A percentile compares a stretch with the other conserved stretches of the same genome.
Evolutionary conservation across 2,797 vertebrate species (phyloP).

Genomic region (Myripristis murdjan): DNA sequence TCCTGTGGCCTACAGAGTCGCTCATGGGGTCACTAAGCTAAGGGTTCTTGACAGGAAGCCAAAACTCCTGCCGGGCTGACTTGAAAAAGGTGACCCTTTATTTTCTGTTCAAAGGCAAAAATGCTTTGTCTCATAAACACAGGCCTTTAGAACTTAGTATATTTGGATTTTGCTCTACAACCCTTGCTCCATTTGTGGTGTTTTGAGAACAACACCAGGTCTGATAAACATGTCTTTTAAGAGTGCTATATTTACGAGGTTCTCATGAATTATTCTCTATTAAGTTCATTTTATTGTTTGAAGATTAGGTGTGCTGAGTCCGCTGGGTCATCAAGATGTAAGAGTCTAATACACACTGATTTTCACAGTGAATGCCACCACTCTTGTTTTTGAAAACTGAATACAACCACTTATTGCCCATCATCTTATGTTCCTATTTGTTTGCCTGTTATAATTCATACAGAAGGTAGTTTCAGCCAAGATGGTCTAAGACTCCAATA

Average conservation of each 20-base stretch:
- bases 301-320: no score
- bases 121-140: constrained; percentile 45
- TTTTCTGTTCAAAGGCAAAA: constrained; percentile 47
- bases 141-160: constrained; percentile 23
- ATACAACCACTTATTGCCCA: no score
- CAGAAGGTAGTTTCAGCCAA: no score
- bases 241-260: neutral
- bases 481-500: no score
- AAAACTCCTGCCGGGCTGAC: constrained; percentile 60
- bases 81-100: constrained; percentile 61
- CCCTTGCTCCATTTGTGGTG: neutral
- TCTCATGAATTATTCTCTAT: neutral
- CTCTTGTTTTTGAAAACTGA: no score
- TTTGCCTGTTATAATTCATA: no score
- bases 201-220: neutral
- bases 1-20: constrained; percentile 69
- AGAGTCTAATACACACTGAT: no score
- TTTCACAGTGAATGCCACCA: no score
- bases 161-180: constrained; percentile 16
- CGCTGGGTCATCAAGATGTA: no score
- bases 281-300: no score
- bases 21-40: constrained; percentile 23
- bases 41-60: constrained; percentile 49
- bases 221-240: neutral
- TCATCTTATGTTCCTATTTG: no score